Percentiles rank a stretch among this genome's conserved stretches.
These are phyloP conservation scores for Calcarius lapponicus DNA, from an alignment of 2,797 vertebrate genomes.

Conservation along the genomic window DNA sequence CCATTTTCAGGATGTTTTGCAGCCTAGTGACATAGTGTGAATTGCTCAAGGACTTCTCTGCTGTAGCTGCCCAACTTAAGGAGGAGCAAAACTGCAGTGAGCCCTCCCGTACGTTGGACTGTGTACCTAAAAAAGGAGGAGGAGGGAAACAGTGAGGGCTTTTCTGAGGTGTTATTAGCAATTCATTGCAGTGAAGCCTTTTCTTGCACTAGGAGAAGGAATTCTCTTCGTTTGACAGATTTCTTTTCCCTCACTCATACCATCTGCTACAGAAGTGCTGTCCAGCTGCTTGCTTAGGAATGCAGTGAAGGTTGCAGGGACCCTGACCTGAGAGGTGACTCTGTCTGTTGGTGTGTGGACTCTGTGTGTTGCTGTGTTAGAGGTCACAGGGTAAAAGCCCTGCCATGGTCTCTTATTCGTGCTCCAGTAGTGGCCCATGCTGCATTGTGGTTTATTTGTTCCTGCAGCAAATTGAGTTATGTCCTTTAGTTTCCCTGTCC, in stretches of 20 bases:
- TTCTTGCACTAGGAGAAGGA: not conserved
- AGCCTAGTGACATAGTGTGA: not conserved
- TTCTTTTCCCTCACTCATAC: not conserved
- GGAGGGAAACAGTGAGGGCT: not conserved
- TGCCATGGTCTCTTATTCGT: not conserved
- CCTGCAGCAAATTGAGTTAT: not conserved
- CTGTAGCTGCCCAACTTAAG: not conserved
- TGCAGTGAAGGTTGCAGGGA: not conserved
- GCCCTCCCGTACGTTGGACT: rapidly evolving
- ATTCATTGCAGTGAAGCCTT: not conserved
- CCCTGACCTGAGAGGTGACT: not conserved
- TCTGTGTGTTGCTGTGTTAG: rapidly evolving
- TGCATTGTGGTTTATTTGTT: not conserved
- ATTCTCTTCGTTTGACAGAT: not conserved
- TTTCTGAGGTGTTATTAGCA: not conserved
- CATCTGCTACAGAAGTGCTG: not conserved
- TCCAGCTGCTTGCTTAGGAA: not conserved
- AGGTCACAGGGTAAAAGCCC: not conserved
- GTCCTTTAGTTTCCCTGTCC: not conserved
- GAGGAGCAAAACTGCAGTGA: not conserved
- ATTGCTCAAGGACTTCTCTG: not conserved
- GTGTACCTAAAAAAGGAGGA: not conserved
- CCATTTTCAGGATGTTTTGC: not conserved
- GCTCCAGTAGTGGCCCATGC: not conserved
- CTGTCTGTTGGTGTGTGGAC: rapidly evolving